A percentile compares a stretch with the other conserved stretches of the same genome.
Conservation (phyloP, 2,888 invertebrate genomes). For the Cryptophagus acutangulus region DNA sequence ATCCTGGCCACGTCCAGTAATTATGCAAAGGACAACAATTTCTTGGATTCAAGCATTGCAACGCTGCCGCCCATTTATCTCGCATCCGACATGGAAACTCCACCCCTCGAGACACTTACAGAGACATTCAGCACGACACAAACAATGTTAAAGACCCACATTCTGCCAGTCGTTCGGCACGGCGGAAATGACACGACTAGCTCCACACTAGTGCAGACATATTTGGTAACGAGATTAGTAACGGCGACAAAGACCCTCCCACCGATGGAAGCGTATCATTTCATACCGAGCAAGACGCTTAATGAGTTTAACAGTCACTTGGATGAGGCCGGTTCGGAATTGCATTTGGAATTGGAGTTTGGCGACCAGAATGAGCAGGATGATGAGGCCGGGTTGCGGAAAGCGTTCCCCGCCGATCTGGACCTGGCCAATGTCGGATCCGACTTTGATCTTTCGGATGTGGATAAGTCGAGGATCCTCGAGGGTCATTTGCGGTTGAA, state of each 20-base stretch:
- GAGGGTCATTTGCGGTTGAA: slow-evolving; percentile 53
- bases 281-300: slow-evolving; percentile 77
- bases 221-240: slow-evolving; percentile 78
- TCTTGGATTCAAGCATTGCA: slow-evolving; percentile 72
- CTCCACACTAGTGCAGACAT: slow-evolving; percentile 83
- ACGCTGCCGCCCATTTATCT: slow-evolving; percentile 77
- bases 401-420: slow-evolving; percentile 60
- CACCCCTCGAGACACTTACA: slow-evolving; percentile 80
- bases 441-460: slow-evolving; percentile 65
- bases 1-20: slow-evolving; percentile 73
- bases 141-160: slow-evolving; percentile 80
- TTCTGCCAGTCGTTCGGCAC: slow-evolving; percentile 74
- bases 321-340: slow-evolving; percentile 83
- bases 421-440: slow-evolving; percentile 70
- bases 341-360: slow-evolving; percentile 80
- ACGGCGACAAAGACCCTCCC: slow-evolving; percentile 88
- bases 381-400: slow-evolving; percentile 44
- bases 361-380: slow-evolving; percentile 72
- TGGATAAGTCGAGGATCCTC: slow-evolving; percentile 58
- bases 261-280: slow-evolving; percentile 81
- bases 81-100: slow-evolving; percentile 73
- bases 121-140: slow-evolving; percentile 91
- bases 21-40: slow-evolving; percentile 63
- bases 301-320: slow-evolving; percentile 84
- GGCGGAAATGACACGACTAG: slow-evolving; percentile 69